Evolutionary conservation across 2,888 invertebrate species (phyloP).

Genomic region (Siphonodentalium dalli): DNA sequence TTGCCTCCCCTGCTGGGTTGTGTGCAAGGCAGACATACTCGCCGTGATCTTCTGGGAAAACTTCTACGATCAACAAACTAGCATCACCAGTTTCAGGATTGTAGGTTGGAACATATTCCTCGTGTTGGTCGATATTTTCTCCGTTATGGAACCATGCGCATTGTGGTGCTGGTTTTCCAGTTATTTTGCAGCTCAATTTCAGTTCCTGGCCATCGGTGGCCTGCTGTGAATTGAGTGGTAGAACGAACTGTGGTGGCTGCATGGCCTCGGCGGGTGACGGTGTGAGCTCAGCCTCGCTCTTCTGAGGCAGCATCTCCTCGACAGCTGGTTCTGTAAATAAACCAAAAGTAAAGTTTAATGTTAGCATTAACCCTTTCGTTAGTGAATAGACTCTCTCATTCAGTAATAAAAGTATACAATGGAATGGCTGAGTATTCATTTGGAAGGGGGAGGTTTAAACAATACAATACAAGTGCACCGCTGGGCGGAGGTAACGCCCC

Average conservation of each 20-base stretch:
- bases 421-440: no score
- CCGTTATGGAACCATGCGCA: slow-evolving; percentile 64
- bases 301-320: slow-evolving; percentile 34
- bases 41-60: slow-evolving; percentile 64
- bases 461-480: no score
- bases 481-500: no score
- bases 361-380: no score
- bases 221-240: slow-evolving; percentile 41
- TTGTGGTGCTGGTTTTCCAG: slow-evolving; percentile 58
- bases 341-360: no score
- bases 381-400: background rate
- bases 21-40: slow-evolving; percentile 80
- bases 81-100: slow-evolving; percentile 59
- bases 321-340: slow-evolving; percentile 38
- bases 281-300: slow-evolving; percentile 32
- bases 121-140: slow-evolving; percentile 61
- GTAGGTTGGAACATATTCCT: slow-evolving; percentile 63
- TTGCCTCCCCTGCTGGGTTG: slow-evolving; percentile 88
- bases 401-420: background rate
- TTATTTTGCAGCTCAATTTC: slow-evolving; percentile 54
- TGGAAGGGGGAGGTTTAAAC: no score
- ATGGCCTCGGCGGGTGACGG: slow-evolving; percentile 45
- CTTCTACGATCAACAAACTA: slow-evolving; percentile 63
- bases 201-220: slow-evolving; percentile 61
- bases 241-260: slow-evolving; percentile 55